Evolutionary conservation across 2,113 vertebrate genomes (phyloP), one percentile per base, ranked within the genome.

Genomic region (Synodontis membranacea): DNA sequence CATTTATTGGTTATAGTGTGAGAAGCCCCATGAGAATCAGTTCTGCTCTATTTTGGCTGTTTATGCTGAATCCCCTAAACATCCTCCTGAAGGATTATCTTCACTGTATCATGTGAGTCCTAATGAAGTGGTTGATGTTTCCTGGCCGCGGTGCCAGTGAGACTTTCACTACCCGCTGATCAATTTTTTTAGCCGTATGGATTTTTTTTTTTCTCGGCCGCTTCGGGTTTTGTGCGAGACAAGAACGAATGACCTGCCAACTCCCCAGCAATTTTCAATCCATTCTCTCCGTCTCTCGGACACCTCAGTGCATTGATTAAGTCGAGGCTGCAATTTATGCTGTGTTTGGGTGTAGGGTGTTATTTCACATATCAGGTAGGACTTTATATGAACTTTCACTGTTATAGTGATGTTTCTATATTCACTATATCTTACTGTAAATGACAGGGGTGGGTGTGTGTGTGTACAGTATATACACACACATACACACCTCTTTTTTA

Each of bases 201-300:
- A 72, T 80, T 86, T 80, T 70, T n/a, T n/a, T n/a, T n/a, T n/a
- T n/a, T n/a, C n/a, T n/a, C n/a, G 9, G 11, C 9, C 25, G 76
- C 82, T 68, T 86, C 81, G 84, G 79, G 78, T 84, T 84, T 50
- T 60, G 80, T 82, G 80, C 64, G 15, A 64, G 80, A 64, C 80
- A 64, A 64, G 28, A 64, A 82, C 15, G 28, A 82, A 82, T 82
- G 80, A 82, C 58, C 80, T 82, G 80, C 37, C 80, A 82, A 46
- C 80, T 64, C 0, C 7, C 25, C 42, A 84, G 58, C 62, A 37
- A 64, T 87, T 80, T 72, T 37, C 76, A 79, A 78, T 68, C 76
- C 82, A 70, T 64, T 78, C 21, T 68, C 72, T 44, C 50, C 5
- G 23, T 39, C 34, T 81, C 54, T 44, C 14, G 64, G 58, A 58